A percentile compares a stretch with the other conserved stretches of the same genome.
These are phyloP conservation scores for Semicossyphus pulcher DNA, from an alignment of 2,113 vertebrate species.

Conservation along the genomic window DNA sequence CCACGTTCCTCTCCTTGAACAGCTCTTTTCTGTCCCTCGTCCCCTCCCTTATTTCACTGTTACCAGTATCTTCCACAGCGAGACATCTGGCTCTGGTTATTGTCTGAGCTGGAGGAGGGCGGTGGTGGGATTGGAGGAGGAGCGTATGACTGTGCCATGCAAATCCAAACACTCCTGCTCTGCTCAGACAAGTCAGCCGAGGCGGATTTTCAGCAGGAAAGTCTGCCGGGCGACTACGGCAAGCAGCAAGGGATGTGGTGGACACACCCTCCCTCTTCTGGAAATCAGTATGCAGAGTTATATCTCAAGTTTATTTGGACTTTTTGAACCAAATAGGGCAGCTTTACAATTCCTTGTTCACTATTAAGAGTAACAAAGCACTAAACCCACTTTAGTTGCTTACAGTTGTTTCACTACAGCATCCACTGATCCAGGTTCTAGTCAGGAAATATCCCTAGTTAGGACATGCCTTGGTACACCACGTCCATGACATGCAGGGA, in stretches of 20 bases:
- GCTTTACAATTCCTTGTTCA: too few relatives aligned
- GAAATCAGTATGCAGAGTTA: neutral
- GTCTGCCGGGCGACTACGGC: neutral
- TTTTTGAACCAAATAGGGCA: too few relatives aligned
- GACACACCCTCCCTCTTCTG: neutral
- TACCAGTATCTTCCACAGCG: constrained; percentile 23
- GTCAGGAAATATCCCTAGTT: too few relatives aligned
- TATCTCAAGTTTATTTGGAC: neutral
- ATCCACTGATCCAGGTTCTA: too few relatives aligned
- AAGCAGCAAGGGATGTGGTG: constrained; percentile 2
- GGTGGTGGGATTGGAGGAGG: constrained; percentile 19
- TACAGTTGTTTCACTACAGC: too few relatives aligned
- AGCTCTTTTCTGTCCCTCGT: neutral
- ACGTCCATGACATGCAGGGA: too few relatives aligned
- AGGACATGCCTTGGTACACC: too few relatives aligned
- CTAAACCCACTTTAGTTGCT: too few relatives aligned
- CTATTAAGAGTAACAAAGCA: too few relatives aligned
- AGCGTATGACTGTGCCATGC: constrained; percentile 22
- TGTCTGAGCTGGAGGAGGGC: constrained; percentile 7
- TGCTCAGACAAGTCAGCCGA: constrained; percentile 38
- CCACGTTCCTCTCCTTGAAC: neutral
- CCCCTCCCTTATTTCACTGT: neutral
- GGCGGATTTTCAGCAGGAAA: neutral
- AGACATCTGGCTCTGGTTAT: constrained; percentile 75
- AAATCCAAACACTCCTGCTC: constrained; percentile 58